phyloP scores from a whole-genome alignment of 2,113 vertebrate genomes.

The Rhineura floridana region DNA sequence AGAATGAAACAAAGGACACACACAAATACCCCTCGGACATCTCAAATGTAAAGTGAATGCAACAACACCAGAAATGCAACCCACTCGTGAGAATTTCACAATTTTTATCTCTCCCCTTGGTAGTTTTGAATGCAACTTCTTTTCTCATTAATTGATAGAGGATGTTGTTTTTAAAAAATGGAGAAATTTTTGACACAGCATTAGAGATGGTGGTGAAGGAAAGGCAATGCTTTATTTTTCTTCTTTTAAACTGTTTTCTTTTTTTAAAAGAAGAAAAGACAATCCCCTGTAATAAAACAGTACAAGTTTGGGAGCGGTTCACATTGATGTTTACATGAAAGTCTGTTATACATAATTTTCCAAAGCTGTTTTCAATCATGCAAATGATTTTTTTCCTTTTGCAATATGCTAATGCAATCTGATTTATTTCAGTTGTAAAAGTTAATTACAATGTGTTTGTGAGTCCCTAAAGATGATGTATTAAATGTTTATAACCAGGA shows the following conservation, averaged over 20 bases:
- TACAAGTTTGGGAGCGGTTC: conserved; percentile 70
- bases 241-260: conserved; percentile 25
- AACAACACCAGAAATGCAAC: no score
- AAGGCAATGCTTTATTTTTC: no score
- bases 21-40: no score
- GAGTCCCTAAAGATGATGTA: conserved; percentile 92
- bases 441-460: conserved; percentile 97
- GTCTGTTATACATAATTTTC: conserved; percentile 84
- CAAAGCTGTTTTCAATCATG: conserved; percentile 94
- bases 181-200: no score
- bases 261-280: conserved; percentile 56
- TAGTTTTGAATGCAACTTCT: no score
- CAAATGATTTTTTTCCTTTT: conserved; percentile 91
- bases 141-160: no score
- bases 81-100: no score
- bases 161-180: no score
- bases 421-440: conserved; percentile 96
- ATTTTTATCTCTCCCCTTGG: no score
- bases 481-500: conserved; percentile 94
- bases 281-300: conserved; percentile 48
- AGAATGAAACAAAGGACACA: no score
- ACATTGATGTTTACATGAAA: conserved; percentile 70
- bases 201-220: not conserved
- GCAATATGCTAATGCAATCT: conserved; percentile 94
- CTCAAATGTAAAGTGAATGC: no score